Conservation (phyloP, 2,888 invertebrate species). For the Thyatira batis region DNA sequence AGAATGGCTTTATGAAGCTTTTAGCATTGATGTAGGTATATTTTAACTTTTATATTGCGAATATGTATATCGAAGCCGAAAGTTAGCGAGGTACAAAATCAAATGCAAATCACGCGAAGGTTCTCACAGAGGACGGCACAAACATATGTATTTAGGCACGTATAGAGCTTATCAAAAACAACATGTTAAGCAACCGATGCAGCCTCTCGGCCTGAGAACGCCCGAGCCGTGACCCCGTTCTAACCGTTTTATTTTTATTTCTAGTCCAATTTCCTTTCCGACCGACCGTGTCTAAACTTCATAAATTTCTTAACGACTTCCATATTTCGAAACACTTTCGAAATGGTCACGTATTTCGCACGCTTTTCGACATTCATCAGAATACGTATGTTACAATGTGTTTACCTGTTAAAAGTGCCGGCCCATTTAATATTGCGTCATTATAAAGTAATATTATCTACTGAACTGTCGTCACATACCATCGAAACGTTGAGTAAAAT, state of each 20-base stretch:
- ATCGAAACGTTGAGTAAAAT: background rate
- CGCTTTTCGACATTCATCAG: slow-evolving; percentile 46
- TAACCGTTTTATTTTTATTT: slow-evolving; percentile 59
- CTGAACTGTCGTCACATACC: background rate
- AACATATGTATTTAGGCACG: slow-evolving; percentile 26
- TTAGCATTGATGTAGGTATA: no score
- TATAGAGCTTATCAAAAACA: slow-evolving; percentile 33
- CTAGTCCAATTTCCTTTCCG: slow-evolving; percentile 70
- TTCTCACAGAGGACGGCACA: slow-evolving; percentile 23
- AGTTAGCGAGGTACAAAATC: background rate
- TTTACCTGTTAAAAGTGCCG: background rate
- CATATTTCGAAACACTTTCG: slow-evolving; percentile 64
- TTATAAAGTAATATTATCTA: background rate
- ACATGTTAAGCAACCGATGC: slow-evolving; percentile 51
- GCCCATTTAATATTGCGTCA: background rate
- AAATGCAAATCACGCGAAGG: slow-evolving; percentile 16
- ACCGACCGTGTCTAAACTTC: slow-evolving; percentile 62
- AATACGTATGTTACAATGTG: background rate
- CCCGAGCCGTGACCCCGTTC: slow-evolving; percentile 64
- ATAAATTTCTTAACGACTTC: slow-evolving; percentile 64
- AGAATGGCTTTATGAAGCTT: background rate
- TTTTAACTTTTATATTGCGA: background rate
- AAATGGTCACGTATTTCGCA: slow-evolving; percentile 56
- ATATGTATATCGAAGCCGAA: no score
- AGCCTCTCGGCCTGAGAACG: slow-evolving; percentile 49